Conservation (phyloP, 2,113 vertebrate species). For the Anoplopoma fimbria region DNA sequence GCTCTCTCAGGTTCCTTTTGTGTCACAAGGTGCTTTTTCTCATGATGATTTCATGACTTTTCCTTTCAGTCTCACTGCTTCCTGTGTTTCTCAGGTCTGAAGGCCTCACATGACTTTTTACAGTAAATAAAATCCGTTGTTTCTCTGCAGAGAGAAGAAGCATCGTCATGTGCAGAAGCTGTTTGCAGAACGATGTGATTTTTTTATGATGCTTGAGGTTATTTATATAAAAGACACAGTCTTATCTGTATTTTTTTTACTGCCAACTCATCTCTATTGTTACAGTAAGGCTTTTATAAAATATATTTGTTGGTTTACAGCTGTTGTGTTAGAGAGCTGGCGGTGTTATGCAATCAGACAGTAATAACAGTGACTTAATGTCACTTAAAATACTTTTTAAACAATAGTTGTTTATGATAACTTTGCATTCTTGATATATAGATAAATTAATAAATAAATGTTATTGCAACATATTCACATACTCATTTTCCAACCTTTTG, state of each 20-base stretch:
- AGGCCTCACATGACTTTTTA: background rate
- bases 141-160: background rate
- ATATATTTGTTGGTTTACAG: too few relatives aligned
- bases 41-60: background rate
- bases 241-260: background rate
- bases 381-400: too few relatives aligned
- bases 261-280: too few relatives aligned
- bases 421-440: too few relatives aligned
- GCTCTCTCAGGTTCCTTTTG: background rate
- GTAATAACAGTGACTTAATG: too few relatives aligned
- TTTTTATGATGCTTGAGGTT: background rate
- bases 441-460: too few relatives aligned
- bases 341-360: background rate
- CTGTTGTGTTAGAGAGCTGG: too few relatives aligned
- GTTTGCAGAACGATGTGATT: background rate
- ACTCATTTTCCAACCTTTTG: too few relatives aligned
- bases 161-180: background rate
- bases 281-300: too few relatives aligned
- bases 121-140: background rate
- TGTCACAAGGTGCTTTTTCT: slow-evolving; percentile 16
- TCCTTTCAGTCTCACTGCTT: background rate
- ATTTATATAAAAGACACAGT: background rate
- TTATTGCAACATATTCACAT: too few relatives aligned
- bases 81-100: background rate
- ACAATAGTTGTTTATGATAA: too few relatives aligned